Evolutionary conservation across 2,113 vertebrate species (phyloP).

Genomic region (Alosa alosa): DNA sequence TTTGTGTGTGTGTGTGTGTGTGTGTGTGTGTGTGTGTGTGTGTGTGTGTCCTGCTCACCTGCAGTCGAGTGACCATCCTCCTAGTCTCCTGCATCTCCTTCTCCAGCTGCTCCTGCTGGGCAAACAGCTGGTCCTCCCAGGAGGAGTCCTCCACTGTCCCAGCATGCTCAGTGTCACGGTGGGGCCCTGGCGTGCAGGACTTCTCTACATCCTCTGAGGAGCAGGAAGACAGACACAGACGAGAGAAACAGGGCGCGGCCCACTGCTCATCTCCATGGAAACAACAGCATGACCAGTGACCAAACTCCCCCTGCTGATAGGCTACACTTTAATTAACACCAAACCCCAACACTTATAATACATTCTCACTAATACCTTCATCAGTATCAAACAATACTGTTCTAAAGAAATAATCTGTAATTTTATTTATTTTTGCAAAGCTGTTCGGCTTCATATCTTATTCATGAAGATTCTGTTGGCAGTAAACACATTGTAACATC

Average conservation of each 20-base stretch:
- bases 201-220: conserved; percentile 60
- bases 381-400: background rate
- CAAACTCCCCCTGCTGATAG: too few species aligned
- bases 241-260: background rate
- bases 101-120: conserved; percentile 92
- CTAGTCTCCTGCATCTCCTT: conserved; percentile 97
- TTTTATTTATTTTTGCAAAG: too few species aligned
- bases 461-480: too few species aligned
- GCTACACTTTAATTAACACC: too few species aligned
- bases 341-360: too few species aligned
- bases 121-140: conserved; percentile 93
- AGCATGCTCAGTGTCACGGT: conserved; percentile 68
- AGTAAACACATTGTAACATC: background rate
- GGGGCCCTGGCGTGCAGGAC: conserved; percentile 51
- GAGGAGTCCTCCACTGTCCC: conserved; percentile 74
- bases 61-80: conserved; percentile 93
- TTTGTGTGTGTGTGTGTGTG: conserved; percentile 55
- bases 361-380: background rate
- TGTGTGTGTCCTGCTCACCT: conserved; percentile 68
- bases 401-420: background rate
- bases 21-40: background rate
- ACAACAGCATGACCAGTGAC: background rate
- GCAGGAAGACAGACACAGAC: background rate
- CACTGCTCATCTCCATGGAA: background rate
- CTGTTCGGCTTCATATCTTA: too few species aligned